Evolutionary conservation across 2,888 invertebrate genomes (phyloP).

Genomic region (Achlya flavicornis): DNA sequence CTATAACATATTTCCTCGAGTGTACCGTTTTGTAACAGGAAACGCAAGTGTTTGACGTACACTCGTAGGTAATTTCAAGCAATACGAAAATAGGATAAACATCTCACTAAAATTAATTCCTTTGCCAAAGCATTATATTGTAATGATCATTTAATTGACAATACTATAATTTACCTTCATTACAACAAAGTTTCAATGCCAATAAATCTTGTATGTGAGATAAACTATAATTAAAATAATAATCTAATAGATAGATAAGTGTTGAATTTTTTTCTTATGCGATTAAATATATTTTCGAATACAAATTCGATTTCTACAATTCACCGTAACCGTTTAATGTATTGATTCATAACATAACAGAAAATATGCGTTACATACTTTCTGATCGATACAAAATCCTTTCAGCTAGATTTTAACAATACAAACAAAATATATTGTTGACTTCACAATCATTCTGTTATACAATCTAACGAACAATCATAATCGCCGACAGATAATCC

Average conservation of each 20-base stretch:
- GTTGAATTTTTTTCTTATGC: not conserved
- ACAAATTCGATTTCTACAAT: not conserved
- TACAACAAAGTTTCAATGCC: not conserved
- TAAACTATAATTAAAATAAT: conserved; percentile 8
- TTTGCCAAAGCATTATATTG: conserved; percentile 8
- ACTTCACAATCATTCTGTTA: conserved; percentile 4
- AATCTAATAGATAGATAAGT: not conserved
- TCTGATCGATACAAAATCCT: not conserved
- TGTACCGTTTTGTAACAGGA: conserved; percentile 35
- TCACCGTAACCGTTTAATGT: not conserved
- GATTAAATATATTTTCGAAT: not conserved
- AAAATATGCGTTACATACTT: not conserved
- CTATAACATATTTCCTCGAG: conserved; percentile 17
- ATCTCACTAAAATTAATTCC: conserved; percentile 15
- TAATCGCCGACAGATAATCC: conserved; percentile 55
- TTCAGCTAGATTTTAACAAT: not conserved
- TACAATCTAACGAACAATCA: conserved; percentile 27
- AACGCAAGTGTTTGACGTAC: conserved; percentile 31
- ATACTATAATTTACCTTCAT: not conserved
- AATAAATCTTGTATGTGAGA: not conserved
- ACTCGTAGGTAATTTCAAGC: conserved; percentile 25
- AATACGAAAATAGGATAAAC: conserved; percentile 26
- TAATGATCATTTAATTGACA: conserved; percentile 7
- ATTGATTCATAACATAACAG: not conserved
- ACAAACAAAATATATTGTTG: conserved; percentile 4